These are phyloP conservation scores for Erebia palarica DNA, from an alignment of 2,888 invertebrate species.

Conservation along the genomic window DNA sequence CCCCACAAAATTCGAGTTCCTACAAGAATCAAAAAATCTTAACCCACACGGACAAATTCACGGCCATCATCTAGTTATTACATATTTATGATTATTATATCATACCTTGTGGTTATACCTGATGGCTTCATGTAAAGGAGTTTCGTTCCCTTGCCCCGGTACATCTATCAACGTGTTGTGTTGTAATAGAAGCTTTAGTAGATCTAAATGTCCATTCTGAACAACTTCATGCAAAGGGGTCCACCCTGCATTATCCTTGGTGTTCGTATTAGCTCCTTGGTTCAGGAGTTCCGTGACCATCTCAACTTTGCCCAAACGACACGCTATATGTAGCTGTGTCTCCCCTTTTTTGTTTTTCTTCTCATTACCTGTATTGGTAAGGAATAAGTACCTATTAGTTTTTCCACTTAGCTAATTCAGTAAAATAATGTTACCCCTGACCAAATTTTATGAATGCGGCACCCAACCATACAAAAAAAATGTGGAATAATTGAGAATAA, in stretches of 20 bases:
- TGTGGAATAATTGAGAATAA: too few species aligned
- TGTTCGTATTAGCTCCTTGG: constrained; percentile 85
- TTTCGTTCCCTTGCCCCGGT: constrained; percentile 84
- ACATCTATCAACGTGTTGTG: constrained; percentile 84
- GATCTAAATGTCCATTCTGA: constrained; percentile 79
- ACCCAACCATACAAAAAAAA: too few species aligned
- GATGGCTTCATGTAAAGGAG: constrained; percentile 86
- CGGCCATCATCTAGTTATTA: too few species aligned
- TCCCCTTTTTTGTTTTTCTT: constrained; percentile 87
- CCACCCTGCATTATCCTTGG: constrained; percentile 87
- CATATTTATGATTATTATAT: not conserved
- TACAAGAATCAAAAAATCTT: too few species aligned
- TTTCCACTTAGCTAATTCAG: too few species aligned
- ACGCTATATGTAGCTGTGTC: constrained; percentile 84
- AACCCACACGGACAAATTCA: too few species aligned
- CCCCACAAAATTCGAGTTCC: too few species aligned
- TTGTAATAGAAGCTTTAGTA: constrained; percentile 81
- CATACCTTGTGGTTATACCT: constrained; percentile 57
- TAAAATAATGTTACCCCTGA: too few species aligned
- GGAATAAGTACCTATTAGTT: too few species aligned
- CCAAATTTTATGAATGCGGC: too few species aligned
- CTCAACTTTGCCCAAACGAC: constrained; percentile 77
- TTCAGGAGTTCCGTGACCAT: constrained; percentile 75
- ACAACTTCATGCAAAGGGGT: constrained; percentile 88
- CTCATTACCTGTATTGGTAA: constrained; percentile 46